Conservation (phyloP, 2,113 vertebrate genomes). For the Progne subis region DNA sequence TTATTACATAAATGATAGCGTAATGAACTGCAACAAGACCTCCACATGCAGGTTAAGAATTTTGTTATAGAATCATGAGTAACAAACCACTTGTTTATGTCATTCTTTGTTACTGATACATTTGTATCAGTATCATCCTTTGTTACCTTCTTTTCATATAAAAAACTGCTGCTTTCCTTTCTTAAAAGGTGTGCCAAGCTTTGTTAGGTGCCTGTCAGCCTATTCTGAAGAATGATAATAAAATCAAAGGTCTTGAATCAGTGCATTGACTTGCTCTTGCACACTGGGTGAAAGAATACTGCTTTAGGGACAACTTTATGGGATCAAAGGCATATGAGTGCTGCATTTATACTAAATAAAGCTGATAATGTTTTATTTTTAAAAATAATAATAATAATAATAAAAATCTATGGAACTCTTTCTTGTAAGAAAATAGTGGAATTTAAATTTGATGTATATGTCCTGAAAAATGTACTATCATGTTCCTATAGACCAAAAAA, state of each 20-base stretch:
- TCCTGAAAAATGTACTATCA: neutral
- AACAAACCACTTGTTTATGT: neutral
- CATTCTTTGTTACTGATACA: neutral
- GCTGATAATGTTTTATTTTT: no score
- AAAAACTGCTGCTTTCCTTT: neutral
- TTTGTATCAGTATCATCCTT: neutral
- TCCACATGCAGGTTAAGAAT: neutral
- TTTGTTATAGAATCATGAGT: neutral
- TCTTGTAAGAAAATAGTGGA: neutral
- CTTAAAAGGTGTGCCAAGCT: neutral
- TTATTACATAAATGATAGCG: neutral
- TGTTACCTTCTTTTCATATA: no score
- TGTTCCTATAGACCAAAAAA: neutral
- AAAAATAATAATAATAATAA: neutral
- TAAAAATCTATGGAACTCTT: accelerated
- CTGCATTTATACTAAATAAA: neutral
- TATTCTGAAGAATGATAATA: neutral
- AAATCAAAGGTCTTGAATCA: neutral
- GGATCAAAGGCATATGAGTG: neutral
- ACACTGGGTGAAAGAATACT: neutral
- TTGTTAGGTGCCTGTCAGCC: neutral
- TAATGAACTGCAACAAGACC: neutral
- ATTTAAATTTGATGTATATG: neutral
- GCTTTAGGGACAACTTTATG: neutral
- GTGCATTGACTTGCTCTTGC: neutral